A percentile compares a stretch with the other conserved stretches of the same genome.
Evolutionary conservation across 2,797 vertebrate genomes (phyloP).

Genomic region (Channa striata): DNA sequence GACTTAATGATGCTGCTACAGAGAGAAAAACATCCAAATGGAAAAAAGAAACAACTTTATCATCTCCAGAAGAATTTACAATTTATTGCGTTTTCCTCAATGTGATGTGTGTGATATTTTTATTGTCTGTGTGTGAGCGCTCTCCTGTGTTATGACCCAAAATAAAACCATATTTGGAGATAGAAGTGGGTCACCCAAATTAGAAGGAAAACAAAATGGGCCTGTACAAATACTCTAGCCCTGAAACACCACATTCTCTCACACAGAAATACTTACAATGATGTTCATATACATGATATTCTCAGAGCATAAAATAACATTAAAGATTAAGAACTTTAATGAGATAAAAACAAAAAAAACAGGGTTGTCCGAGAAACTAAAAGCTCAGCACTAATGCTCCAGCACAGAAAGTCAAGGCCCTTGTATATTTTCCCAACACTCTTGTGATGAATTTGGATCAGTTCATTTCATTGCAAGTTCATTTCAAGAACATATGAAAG

Average conservation of each 20-base stretch:
- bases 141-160: conserved; percentile 57
- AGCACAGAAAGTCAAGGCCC: not conserved
- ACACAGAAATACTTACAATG: conserved; percentile 7
- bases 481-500: not conserved
- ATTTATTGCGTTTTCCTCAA: conserved; percentile 22
- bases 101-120: conserved; percentile 25
- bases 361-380: conserved; percentile 6
- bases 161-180: conserved; percentile 62
- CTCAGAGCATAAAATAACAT: conserved; percentile 21
- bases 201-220: conserved; percentile 57
- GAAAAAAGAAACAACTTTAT: conserved; percentile 23
- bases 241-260: not conserved
- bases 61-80: conserved; percentile 22
- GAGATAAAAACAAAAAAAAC: not conserved
- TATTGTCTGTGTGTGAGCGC: conserved; percentile 23
- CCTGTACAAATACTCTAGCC: conserved; percentile 25
- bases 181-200: conserved; percentile 70
- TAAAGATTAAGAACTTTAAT: conserved; percentile 19
- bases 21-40: conserved; percentile 26
- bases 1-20: conserved; percentile 35
- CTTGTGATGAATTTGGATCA: not conserved
- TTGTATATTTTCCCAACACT: not conserved
- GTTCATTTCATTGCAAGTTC: conserved; percentile 2
- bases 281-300: not conserved
- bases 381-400: not conserved